Evolutionary conservation across 1,140 invertebrate genomes (phyloP).

Genomic region (Ridgeia piscesae): DNA sequence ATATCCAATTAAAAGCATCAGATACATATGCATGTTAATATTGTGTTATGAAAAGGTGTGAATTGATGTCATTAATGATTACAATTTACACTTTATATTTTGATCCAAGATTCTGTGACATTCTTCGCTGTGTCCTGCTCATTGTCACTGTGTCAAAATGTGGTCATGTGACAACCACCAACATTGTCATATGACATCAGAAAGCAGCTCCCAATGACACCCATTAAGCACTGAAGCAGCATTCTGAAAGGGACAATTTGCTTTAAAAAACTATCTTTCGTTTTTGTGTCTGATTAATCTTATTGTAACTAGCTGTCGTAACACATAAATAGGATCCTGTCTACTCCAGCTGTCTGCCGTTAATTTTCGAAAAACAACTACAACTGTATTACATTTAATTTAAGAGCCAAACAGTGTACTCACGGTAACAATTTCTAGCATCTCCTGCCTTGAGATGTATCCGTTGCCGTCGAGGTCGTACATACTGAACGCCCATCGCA

Average conservation of each 20-base stretch:
- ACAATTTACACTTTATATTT: background rate
- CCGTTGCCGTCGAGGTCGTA: slow-evolving; percentile 98
- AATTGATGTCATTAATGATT: background rate
- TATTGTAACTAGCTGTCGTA: background rate
- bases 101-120: too few relatives aligned
- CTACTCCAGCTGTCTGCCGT: background rate
- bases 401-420: background rate
- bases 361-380: background rate
- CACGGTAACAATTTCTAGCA: slow-evolving; percentile 95
- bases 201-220: too few relatives aligned
- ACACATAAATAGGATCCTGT: background rate
- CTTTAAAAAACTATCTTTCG: background rate
- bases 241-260: too few relatives aligned
- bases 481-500: slow-evolving; percentile 88
- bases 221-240: too few relatives aligned
- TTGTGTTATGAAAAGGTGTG: background rate
- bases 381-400: background rate
- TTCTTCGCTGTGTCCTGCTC: too few relatives aligned
- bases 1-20: background rate
- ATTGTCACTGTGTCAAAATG: too few relatives aligned
- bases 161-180: too few relatives aligned
- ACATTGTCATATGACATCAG: too few relatives aligned
- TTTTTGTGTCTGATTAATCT: background rate
- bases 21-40: background rate
- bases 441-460: slow-evolving; percentile 95